Percentiles rank a stretch among this genome's conserved stretches.
Conservation (phyloP, 23 tunicate species). For the Corella eumyota region DNA sequence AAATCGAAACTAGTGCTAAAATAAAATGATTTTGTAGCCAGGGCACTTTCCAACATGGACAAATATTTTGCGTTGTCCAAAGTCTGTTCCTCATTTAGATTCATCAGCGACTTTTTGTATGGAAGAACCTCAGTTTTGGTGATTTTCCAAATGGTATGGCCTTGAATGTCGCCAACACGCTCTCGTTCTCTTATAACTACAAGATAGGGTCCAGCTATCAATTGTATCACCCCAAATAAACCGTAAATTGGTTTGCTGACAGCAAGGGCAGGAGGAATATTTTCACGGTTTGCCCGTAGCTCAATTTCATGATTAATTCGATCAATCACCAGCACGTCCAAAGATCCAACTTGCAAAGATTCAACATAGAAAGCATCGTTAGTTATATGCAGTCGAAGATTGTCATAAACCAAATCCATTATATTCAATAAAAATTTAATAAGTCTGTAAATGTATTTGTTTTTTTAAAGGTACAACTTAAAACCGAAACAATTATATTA, state of each 20-base stretch:
- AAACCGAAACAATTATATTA: no score
- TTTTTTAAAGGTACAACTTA: no score
- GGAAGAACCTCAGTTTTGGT: constrained; percentile 70
- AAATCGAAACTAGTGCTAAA: constrained; percentile 78
- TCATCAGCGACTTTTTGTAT: constrained; percentile 37
- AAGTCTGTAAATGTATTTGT: no score
- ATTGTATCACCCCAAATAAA: constrained; percentile 66
- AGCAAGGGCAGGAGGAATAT: constrained; percentile 64
- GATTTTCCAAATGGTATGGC: constrained; percentile 77
- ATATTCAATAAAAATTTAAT: no score
- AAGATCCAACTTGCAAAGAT: constrained; percentile 30
- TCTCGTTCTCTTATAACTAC: constrained; percentile 66
- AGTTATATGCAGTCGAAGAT: constrained; percentile 59
- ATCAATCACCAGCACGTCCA: constrained; percentile 53
- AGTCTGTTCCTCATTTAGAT: constrained; percentile 69
- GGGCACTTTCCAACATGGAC: constrained; percentile 60
- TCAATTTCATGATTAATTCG: constrained; percentile 49
- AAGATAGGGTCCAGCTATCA: constrained; percentile 63
- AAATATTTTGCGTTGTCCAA: constrained; percentile 58
- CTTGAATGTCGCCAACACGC: constrained; percentile 64
- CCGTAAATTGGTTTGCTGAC: constrained; percentile 72
- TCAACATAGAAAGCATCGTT: constrained; percentile 66
- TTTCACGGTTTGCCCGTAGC: constrained; percentile 22
- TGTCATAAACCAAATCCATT: constrained; percentile 72
- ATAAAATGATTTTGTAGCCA: constrained; percentile 49